These are phyloP conservation scores for Microtus pennsylvanicus DNA, from an alignment of 2,113 vertebrate species.

Conservation along the genomic window DNA sequence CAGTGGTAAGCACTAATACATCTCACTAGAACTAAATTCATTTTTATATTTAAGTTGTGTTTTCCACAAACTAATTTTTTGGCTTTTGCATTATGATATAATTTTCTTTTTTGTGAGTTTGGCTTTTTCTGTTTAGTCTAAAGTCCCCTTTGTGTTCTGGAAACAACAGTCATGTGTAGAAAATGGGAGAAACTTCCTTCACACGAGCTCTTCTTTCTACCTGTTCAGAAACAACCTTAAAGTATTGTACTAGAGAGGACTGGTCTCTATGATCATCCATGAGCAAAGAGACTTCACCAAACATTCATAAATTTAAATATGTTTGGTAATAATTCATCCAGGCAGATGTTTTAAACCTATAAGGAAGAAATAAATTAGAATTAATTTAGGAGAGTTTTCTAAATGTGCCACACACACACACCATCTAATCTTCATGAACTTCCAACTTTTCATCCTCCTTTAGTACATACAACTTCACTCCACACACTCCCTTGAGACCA, in stretches of 20 bases:
- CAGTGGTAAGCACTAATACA: background rate
- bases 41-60: conserved; percentile 18
- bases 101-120: background rate
- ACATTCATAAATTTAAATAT: background rate
- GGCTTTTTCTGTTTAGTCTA: background rate
- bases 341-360: background rate
- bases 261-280: background rate
- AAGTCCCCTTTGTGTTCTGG: background rate
- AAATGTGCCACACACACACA: background rate
- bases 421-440: background rate
- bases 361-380: background rate
- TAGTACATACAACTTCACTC: accelerated
- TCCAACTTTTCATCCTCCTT: background rate
- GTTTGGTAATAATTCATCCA: background rate
- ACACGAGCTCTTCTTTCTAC: background rate
- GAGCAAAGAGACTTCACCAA: background rate
- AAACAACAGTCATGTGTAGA: background rate
- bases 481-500: background rate
- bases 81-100: background rate
- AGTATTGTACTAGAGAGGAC: background rate
- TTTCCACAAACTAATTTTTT: background rate
- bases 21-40: background rate
- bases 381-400: background rate
- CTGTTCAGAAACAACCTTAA: background rate
- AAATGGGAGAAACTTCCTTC: background rate